Percentiles rank a stretch among this genome's conserved stretches.
Conservation (phyloP, 2,113 vertebrate genomes). For the Bungarus multicinctus region DNA sequence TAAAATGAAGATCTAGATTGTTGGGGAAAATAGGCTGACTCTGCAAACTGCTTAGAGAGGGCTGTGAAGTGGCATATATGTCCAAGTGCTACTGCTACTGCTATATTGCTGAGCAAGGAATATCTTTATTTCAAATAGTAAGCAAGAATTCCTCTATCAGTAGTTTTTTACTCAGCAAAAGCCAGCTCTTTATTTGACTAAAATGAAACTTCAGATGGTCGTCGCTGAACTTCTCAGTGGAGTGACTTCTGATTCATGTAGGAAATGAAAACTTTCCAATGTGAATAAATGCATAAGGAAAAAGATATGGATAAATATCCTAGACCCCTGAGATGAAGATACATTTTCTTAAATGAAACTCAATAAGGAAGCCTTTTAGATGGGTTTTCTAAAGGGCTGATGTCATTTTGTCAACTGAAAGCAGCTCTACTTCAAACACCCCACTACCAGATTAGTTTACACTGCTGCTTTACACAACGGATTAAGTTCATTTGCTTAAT, state of each 20-base stretch:
- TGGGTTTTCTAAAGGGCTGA: neutral
- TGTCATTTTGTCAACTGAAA: neutral
- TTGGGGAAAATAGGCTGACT: no score
- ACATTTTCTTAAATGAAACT: neutral
- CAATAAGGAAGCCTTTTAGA: neutral
- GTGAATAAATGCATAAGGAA: neutral
- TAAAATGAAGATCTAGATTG: no score
- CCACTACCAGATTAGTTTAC: neutral
- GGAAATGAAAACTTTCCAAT: neutral
- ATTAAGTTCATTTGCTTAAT: neutral
- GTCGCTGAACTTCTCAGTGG: neutral
- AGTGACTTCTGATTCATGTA: neutral
- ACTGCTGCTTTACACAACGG: neutral
- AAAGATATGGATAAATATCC: neutral
- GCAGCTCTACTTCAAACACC: neutral
- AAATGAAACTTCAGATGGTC: neutral
- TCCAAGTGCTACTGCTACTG: no score
- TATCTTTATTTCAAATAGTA: neutral
- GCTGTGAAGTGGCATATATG: no score
- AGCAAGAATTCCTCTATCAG: neutral
- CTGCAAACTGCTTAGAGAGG: no score
- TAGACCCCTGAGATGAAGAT: neutral
- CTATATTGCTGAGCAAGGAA: neutral
- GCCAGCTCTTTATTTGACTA: neutral
- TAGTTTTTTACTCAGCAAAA: neutral